phyloP scores from a whole-genome alignment of 2,797 vertebrate genomes.

The Labeo calbasu region DNA sequence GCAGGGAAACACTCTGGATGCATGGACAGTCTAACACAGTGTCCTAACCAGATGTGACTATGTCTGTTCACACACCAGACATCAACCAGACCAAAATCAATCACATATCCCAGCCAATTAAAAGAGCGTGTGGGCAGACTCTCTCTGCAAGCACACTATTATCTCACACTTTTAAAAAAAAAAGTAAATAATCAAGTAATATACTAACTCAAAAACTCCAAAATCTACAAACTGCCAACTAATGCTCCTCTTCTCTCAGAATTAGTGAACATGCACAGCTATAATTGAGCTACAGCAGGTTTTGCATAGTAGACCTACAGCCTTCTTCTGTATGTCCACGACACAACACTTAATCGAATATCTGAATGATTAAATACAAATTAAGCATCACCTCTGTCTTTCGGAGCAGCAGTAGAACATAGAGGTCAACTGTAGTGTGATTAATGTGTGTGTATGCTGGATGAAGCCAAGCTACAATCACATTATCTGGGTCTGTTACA shows the following conservation, averaged over 20 bases:
- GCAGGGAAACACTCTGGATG: background rate
- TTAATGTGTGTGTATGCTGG: background rate
- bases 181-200: background rate
- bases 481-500: background rate
- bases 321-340: background rate
- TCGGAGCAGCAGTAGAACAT: background rate
- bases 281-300: background rate
- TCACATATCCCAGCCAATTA: slow-evolving; percentile 7
- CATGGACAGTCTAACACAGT: background rate
- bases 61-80: background rate
- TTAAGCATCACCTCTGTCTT: background rate
- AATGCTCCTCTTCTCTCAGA: background rate
- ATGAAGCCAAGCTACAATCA: background rate
- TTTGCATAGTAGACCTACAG: background rate
- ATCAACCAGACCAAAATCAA: background rate
- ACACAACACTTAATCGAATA: background rate
- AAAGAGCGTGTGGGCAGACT: background rate
- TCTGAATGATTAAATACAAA: background rate
- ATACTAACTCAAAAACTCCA: background rate
- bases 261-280: background rate
- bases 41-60: background rate
- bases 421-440: background rate
- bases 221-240: background rate
- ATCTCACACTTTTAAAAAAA: background rate
- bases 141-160: background rate